Conservation (phyloP, 2,888 invertebrate genomes). For the Rhopalosiphum nymphaeae region DNA sequence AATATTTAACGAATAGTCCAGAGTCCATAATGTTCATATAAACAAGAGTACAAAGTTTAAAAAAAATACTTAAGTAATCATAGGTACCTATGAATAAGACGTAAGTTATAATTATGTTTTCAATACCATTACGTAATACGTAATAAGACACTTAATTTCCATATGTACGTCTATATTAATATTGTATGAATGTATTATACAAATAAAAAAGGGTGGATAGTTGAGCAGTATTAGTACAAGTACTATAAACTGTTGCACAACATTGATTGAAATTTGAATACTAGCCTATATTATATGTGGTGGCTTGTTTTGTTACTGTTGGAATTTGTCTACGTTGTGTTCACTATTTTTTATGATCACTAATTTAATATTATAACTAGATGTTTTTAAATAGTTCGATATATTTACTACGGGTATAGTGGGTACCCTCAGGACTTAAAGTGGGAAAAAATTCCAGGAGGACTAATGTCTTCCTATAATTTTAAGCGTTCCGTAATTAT, state of each 20-base stretch:
- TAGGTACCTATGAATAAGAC: background rate
- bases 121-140: background rate
- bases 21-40: background rate
- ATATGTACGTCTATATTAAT: background rate
- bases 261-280: background rate
- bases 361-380: background rate
- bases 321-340: background rate
- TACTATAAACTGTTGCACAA: background rate
- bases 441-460: too few species aligned
- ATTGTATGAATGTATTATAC: background rate
- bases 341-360: background rate
- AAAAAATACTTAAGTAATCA: background rate
- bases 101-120: background rate
- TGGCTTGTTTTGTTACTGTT: background rate
- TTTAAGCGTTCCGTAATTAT: too few species aligned
- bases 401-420: too few species aligned
- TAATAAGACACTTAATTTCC: background rate
- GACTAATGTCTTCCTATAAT: too few species aligned
- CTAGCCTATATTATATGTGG: background rate
- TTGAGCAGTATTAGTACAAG: background rate
- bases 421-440: too few species aligned
- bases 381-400: background rate
- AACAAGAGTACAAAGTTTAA: slow-evolving; percentile 1
- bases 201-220: background rate
- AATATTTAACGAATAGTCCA: background rate